Base-by-base conservation (phyloP, 2,888 invertebrate genomes). In the Heliconius sara region DNA sequence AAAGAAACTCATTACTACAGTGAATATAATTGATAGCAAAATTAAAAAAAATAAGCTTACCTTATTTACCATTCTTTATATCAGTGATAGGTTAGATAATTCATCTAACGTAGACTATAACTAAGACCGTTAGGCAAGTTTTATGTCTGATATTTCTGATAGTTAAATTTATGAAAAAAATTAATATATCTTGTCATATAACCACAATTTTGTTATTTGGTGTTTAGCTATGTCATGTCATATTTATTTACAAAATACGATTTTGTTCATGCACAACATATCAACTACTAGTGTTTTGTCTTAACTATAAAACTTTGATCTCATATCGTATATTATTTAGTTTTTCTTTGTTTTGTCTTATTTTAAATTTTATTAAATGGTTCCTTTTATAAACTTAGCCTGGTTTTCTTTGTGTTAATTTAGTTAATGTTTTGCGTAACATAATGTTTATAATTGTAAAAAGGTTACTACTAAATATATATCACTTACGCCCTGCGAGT, bases 1-100 rank as follows among this genome's bases (percentile, higher is more conserved):
- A 83, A 84, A 25, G 90, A 91, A 6, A 76, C 82, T 7, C 92
- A 92, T 85, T 88, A 88, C 82, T 85, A 87, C 71, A 86, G 88
- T 68, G 84, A 88, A 66, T 84, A 84, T 81, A 85, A 86, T 72
- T 81, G 67, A 70, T 43, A n/a, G 39, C 39, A 68, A 52, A 66
- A 25, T 63, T 72, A 1, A 68, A 6, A 39, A 39, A 39, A 27
- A 6, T 13, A 13, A 65, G 13, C 63, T 25, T 13, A 65, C 3
- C 13, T 65, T 19, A 63, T 27, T 63, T 65, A 27, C 16, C 27
- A 27, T 65, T 7, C 7, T 65, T 65, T 30, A 65, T 65, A 65
- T 65, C 16, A 52, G 22, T 52, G 19, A 52, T 52, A 52, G 19
- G 19, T 52, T 52, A 47, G 13, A 47, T 47, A 47, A 47, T 47